Evolutionary conservation across 2,113 vertebrate genomes (phyloP).

Genomic region (Anarrhichthys ocellatus): DNA sequence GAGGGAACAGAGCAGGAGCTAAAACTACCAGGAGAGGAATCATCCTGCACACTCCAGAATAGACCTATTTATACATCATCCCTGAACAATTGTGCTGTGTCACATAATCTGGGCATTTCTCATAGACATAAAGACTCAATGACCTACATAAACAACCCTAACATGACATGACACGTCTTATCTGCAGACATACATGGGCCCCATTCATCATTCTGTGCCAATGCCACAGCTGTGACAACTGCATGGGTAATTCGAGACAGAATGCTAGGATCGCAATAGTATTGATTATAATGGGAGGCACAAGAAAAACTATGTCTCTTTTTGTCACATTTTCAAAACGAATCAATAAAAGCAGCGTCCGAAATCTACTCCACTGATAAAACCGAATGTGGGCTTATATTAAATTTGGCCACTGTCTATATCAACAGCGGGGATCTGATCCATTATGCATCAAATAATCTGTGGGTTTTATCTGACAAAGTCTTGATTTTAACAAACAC

Average conservation of each 20-base stretch:
- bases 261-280: not conserved
- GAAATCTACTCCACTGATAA: conserved; percentile 4
- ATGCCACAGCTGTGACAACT: conserved; percentile 14
- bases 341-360: not conserved
- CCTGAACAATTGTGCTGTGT: conserved; percentile 65
- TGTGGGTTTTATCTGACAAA: conserved; percentile 25
- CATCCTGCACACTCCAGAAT: conserved; percentile 57
- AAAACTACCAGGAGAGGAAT: conserved; percentile 55
- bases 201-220: conserved; percentile 17
- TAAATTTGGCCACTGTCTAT: conserved; percentile 12
- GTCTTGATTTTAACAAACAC: conserved; percentile 35
- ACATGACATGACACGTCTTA: conserved; percentile 23
- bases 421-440: conserved; percentile 24
- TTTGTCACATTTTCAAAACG: not conserved
- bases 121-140: conserved; percentile 46
- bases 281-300: not conserved
- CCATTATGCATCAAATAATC: conserved; percentile 49
- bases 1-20: conserved; percentile 65
- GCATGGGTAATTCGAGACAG: not conserved
- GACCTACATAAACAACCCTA: conserved; percentile 32
- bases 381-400: not conserved
- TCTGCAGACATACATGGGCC: not conserved
- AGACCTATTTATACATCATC: conserved; percentile 68
- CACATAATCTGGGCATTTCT: conserved; percentile 54
- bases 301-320: not conserved